Percentiles rank a stretch among this genome's conserved stretches.
phyloP scores from a whole-genome alignment of 2,797 vertebrate species.

The Miichthys miiuy region DNA sequence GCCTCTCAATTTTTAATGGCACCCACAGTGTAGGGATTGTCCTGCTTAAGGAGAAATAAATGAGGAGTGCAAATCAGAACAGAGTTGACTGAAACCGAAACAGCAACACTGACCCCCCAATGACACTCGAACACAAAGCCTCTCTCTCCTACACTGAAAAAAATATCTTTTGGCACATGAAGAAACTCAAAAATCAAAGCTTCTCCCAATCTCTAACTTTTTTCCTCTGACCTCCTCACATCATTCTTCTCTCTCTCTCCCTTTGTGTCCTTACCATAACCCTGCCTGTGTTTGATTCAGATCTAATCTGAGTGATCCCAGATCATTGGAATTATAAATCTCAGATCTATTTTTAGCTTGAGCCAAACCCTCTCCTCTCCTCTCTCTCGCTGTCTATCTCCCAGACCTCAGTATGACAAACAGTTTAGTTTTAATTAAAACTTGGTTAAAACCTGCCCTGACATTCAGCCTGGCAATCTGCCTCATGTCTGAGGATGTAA shows the following conservation, averaged over 20 bases:
- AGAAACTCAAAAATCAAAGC: slow-evolving; percentile 3
- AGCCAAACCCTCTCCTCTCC: not conserved
- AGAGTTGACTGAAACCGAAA: slow-evolving; percentile 4
- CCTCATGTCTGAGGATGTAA: slow-evolving; percentile 45
- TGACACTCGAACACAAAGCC: slow-evolving; percentile 22
- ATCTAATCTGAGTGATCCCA: slow-evolving; percentile 59
- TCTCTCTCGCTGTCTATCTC: not conserved
- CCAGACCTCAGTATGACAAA: slow-evolving; percentile 27
- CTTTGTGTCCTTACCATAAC: slow-evolving; percentile 90
- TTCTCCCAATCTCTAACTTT: not conserved
- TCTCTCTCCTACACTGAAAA: not conserved
- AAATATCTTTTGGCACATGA: not conserved
- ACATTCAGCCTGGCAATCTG: slow-evolving; percentile 36
- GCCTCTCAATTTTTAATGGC: not conserved
- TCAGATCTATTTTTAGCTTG: slow-evolving; percentile 59
- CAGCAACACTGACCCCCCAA: slow-evolving; percentile 3
- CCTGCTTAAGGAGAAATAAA: slow-evolving; percentile 6
- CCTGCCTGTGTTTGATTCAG: slow-evolving; percentile 84
- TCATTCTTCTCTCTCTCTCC: slow-evolving; percentile 29
- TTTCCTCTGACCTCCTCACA: slow-evolving; percentile 4
- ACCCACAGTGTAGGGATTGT: not conserved
- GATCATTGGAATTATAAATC: slow-evolving; percentile 52
- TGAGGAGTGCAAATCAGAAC: not conserved
- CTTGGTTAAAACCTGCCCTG: slow-evolving; percentile 27
- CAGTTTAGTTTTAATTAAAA: slow-evolving; percentile 63